Percentiles rank a stretch among this genome's conserved stretches.
phyloP scores from a whole-genome alignment of 1,140 invertebrate species.

The Heliothis subflexa region DNA sequence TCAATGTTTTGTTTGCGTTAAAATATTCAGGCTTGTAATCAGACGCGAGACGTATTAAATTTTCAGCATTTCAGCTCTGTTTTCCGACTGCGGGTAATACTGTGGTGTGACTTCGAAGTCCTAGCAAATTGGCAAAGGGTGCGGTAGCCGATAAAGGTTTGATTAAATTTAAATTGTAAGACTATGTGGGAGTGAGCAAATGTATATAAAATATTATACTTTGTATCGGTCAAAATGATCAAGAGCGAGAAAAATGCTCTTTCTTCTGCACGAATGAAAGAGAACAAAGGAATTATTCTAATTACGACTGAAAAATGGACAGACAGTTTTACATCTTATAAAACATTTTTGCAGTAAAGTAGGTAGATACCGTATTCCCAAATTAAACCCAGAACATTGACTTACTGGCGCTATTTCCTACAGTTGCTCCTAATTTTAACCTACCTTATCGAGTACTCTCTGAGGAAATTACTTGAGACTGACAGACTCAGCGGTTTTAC shows the following conservation, averaged over 20 bases:
- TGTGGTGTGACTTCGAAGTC: conserved; percentile 9
- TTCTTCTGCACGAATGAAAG: no score
- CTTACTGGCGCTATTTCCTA: conserved; percentile 1
- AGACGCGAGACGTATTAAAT: conserved; percentile 36
- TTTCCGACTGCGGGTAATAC: conserved; percentile 19
- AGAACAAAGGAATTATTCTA: no score
- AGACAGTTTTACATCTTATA: no score
- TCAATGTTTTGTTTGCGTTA: conserved; percentile 21
- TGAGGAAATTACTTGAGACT: conserved; percentile 20
- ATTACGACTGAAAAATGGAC: no score
- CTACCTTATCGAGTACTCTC: conserved; percentile 12
- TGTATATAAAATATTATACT: no score
- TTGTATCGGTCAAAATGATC: no score
- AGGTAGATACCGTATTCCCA: no score
- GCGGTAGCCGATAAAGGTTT: background rate
- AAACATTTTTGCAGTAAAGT: no score
- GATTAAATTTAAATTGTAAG: background rate
- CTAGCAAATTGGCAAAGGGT: background rate
- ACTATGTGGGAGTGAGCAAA: background rate
- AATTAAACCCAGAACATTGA: background rate
- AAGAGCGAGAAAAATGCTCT: no score
- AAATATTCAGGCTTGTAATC: conserved; percentile 36
- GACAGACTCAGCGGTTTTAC: background rate
- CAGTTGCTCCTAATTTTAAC: conserved; percentile 11
- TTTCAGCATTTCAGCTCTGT: conserved; percentile 25